phyloP scores from a whole-genome alignment of 1,140 invertebrate genomes.

The Caenorhabditis remanei region DNA sequence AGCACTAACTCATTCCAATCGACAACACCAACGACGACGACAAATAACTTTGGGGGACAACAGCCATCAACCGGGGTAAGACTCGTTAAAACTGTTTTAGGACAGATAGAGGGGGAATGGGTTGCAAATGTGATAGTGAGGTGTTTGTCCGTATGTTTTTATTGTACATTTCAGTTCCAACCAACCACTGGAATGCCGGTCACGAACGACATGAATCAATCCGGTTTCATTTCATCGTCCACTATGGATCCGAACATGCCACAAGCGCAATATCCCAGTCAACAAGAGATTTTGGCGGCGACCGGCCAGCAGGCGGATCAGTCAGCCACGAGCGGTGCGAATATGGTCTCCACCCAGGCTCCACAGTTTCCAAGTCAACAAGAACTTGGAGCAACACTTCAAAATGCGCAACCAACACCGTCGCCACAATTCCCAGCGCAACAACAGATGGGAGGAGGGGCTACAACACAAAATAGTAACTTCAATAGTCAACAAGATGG shows the following conservation, averaged over 20 bases:
- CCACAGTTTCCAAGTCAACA: conserved; percentile 49
- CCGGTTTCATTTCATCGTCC: conserved; percentile 39
- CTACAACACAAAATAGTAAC: neutral
- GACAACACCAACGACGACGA: conserved; percentile 34
- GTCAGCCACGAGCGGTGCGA: neutral
- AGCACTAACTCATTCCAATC: conserved; percentile 44
- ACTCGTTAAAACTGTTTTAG: conserved; percentile 22
- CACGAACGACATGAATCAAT: conserved; percentile 46
- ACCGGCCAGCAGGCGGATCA: conserved; percentile 43
- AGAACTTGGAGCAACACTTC: conserved; percentile 19
- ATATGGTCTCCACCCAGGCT: conserved; percentile 27
- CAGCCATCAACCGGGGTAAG: conserved; percentile 49
- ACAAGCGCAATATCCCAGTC: conserved; percentile 51
- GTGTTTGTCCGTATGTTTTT: conserved; percentile 10
- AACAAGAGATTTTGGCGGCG: conserved; percentile 39
- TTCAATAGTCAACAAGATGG: conserved; percentile 11
- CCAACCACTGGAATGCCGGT: conserved; percentile 25
- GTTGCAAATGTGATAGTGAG: conserved; percentile 6
- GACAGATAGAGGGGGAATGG: no score
- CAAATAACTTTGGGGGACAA: neutral
- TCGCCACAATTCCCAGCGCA: conserved; percentile 24
- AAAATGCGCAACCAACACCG: conserved; percentile 11
- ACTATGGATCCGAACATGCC: conserved; percentile 47
- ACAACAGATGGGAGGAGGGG: neutral
- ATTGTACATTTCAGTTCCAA: conserved; percentile 39